Conservation (phyloP, 2,888 invertebrate species). For the Drosophila helvetica region DNA sequence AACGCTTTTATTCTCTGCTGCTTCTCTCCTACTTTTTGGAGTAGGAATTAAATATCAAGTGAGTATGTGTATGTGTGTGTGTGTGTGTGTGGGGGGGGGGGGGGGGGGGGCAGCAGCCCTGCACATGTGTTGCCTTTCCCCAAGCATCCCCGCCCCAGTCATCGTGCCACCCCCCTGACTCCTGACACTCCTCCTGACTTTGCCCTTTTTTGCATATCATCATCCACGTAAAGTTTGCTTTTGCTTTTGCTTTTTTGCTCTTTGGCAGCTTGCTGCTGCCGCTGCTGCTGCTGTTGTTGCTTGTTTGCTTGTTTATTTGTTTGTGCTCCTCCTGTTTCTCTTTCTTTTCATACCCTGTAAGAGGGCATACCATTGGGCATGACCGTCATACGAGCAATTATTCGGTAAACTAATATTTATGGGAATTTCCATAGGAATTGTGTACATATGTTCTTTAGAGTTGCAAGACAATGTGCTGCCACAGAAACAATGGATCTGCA, state of each 20-base stretch:
- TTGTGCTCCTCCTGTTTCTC: conserved; percentile 38
- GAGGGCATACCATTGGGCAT: background rate
- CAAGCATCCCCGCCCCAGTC: conserved; percentile 33
- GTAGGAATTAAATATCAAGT: conserved; percentile 73
- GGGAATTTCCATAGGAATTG: too few species aligned
- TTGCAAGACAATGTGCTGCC: too few species aligned
- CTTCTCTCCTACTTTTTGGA: conserved; percentile 55
- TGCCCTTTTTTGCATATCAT: conserved; percentile 69
- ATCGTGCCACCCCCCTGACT: background rate
- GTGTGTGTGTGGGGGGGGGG: conserved; percentile 32
- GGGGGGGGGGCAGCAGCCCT: conserved; percentile 32
- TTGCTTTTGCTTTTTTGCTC: conserved; percentile 69
- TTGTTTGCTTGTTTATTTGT: conserved; percentile 70
- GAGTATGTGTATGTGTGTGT: conserved; percentile 19
- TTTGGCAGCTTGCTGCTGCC: conserved; percentile 27
- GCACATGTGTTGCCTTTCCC: conserved; percentile 48
- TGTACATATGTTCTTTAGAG: too few species aligned
- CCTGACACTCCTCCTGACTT: conserved; percentile 7
- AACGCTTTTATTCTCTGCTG: conserved; percentile 50
- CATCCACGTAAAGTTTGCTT: conserved; percentile 73
- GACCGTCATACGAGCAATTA: too few species aligned
- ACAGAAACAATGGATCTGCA: background rate
- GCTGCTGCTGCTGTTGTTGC: conserved; percentile 35
- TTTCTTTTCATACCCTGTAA: conserved; percentile 14
- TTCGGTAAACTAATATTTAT: background rate